Percentiles rank a stretch among this genome's conserved stretches.
Conservation (phyloP, 1,140 invertebrate genomes). For the Scaptomyza graminum region DNA sequence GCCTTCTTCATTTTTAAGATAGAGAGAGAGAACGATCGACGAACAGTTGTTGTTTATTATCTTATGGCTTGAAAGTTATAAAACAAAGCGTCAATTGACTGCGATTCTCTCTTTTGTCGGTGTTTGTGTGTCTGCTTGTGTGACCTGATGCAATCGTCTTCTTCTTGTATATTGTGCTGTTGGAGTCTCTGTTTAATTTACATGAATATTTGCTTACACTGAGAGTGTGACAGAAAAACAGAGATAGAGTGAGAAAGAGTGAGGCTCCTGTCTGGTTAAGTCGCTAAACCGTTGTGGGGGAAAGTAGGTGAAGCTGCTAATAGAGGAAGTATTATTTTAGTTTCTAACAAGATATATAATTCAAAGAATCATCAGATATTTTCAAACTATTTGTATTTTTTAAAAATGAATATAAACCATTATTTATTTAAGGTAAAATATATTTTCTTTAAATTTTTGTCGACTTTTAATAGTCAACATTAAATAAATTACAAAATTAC, state of each 20-base stretch:
- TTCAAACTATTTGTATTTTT: too few species aligned
- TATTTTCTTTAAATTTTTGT: too few species aligned
- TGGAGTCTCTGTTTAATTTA: slow-evolving; percentile 34
- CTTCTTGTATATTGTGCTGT: slow-evolving; percentile 7
- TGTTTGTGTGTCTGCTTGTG: slow-evolving; percentile 3
- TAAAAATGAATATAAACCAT: too few species aligned
- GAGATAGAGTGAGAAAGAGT: neutral
- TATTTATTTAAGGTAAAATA: too few species aligned
- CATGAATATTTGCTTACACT: slow-evolving; percentile 28
- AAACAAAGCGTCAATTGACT: slow-evolving; percentile 82
- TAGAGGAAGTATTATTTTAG: slow-evolving; percentile 28
- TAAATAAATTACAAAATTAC: neutral
- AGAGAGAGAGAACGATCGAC: slow-evolving; percentile 17
- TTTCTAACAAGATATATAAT: too few species aligned
- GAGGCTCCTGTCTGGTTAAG: slow-evolving; percentile 32
- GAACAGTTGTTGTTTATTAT: slow-evolving; percentile 68
- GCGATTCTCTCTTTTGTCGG: slow-evolving; percentile 28
- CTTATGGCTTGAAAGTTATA: slow-evolving; percentile 77
- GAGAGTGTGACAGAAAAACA: neutral
- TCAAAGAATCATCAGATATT: too few species aligned
- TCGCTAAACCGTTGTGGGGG: slow-evolving; percentile 16
- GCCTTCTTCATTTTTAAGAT: slow-evolving; percentile 2
- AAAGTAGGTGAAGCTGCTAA: slow-evolving; percentile 2
- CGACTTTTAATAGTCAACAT: too few species aligned
- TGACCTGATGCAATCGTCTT: slow-evolving; percentile 46